Percentiles rank a stretch among this genome's conserved stretches.
phyloP scores from a whole-genome alignment of 2,797 vertebrate species.

The Poecile montanus region DNA sequence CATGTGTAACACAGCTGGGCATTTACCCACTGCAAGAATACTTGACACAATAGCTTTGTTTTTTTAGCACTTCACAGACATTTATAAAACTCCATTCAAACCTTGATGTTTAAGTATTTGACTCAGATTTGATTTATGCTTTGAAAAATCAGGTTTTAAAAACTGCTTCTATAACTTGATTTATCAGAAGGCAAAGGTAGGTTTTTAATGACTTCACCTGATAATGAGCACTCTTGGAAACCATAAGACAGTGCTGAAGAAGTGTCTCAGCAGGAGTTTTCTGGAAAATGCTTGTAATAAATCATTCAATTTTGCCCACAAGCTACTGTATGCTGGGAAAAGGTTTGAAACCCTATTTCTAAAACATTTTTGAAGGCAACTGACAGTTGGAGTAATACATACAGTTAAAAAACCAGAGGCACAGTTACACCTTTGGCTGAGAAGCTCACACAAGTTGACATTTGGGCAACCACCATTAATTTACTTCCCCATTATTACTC shows the following conservation, averaged over 20 bases:
- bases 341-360: constrained; percentile 47
- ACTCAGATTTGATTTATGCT: constrained; percentile 10
- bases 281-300: constrained; percentile 66
- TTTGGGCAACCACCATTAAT: constrained; percentile 28
- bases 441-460: constrained; percentile 20
- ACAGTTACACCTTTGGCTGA: background rate
- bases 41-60: background rate
- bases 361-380: constrained; percentile 34
- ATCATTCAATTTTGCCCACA: constrained; percentile 61
- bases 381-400: constrained; percentile 13
- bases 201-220: constrained; percentile 36
- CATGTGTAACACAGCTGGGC: background rate
- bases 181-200: background rate
- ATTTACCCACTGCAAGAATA: background rate
- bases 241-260: background rate
- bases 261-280: constrained; percentile 40
- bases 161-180: constrained; percentile 9
- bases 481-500: constrained; percentile 32
- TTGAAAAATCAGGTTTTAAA: background rate
- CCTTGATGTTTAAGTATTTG: background rate
- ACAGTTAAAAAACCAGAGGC: constrained; percentile 7
- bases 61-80: background rate
- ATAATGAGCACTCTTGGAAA: constrained; percentile 44
- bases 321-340: constrained; percentile 40
- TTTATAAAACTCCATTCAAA: constrained; percentile 4